Conservation (phyloP, 2,888 invertebrate species). For the Andrena flavipes region DNA sequence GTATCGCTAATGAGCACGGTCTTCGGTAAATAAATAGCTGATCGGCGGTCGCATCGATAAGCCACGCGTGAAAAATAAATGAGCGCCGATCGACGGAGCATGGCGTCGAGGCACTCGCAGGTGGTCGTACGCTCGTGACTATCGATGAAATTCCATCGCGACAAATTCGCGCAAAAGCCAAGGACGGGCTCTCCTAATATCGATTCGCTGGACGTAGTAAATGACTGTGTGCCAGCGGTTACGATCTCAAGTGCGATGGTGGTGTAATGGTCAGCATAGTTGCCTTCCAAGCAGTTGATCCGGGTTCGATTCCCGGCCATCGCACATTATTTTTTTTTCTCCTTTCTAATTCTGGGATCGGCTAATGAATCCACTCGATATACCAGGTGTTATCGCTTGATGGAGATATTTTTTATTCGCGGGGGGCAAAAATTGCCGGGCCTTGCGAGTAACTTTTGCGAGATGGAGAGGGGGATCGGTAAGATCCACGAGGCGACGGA, state of each 20-base stretch:
- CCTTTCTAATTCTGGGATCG: background rate
- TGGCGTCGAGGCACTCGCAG: background rate
- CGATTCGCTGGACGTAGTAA: conserved; percentile 36
- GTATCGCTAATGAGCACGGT: conserved; percentile 2
- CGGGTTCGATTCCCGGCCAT: conserved; percentile 83
- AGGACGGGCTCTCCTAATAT: conserved; percentile 33
- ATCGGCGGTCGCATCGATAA: background rate
- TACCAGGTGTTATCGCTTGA: background rate
- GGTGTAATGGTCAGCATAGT: conserved; percentile 84
- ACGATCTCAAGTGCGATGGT: conserved; percentile 76
- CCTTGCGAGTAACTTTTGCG: background rate
- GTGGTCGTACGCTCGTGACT: conserved; percentile 1
- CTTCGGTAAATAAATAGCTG: conserved; percentile 50
- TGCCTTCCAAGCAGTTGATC: conserved; percentile 83
- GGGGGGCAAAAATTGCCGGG: background rate
- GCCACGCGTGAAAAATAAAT: conserved; percentile 35
- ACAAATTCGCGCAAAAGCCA: conserved; percentile 43
- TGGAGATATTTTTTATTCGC: background rate
- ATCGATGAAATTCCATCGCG: conserved; percentile 20
- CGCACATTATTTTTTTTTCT: conserved; percentile 71
- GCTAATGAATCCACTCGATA: background rate
- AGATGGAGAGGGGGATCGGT: background rate
- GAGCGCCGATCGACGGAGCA: conserved; percentile 19
- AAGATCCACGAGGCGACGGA: background rate
- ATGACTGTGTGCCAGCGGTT: background rate